These are phyloP conservation scores for Procavia capensis DNA, from an alignment of 2,113 vertebrate genomes.

Conservation along the genomic window DNA sequence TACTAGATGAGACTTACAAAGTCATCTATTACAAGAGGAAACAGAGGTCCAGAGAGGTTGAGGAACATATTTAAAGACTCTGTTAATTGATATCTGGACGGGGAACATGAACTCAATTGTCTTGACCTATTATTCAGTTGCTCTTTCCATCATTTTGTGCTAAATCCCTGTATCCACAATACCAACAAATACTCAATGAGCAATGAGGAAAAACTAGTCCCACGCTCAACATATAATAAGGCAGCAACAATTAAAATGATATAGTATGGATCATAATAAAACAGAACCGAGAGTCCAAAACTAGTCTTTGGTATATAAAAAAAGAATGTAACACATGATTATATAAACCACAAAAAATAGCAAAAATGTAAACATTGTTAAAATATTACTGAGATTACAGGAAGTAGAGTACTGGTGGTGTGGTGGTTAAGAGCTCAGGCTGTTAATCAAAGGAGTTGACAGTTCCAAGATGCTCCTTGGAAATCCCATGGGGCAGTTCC, in stretches of 20 bases:
- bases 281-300: background rate
- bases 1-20: background rate
- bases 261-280: background rate
- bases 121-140: background rate
- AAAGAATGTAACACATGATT: background rate
- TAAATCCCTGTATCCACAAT: background rate
- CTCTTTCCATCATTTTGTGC: background rate
- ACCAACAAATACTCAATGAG: background rate
- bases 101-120: background rate
- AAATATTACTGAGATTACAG: background rate
- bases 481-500: too few relatives aligned
- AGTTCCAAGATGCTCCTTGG: too few relatives aligned
- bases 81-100: background rate
- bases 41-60: background rate
- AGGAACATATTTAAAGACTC: background rate
- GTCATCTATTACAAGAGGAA: background rate
- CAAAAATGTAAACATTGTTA: slow-evolving; percentile 19
- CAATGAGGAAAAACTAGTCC: background rate
- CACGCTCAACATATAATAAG: background rate
- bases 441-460: too few relatives aligned
- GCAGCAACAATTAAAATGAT: background rate
- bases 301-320: background rate
- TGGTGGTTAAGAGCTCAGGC: too few relatives aligned
- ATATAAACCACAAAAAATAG: background rate
- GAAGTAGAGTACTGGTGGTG: background rate